Conservation (phyloP, 2,113 vertebrate species). For the Falcunculus frontatus region DNA sequence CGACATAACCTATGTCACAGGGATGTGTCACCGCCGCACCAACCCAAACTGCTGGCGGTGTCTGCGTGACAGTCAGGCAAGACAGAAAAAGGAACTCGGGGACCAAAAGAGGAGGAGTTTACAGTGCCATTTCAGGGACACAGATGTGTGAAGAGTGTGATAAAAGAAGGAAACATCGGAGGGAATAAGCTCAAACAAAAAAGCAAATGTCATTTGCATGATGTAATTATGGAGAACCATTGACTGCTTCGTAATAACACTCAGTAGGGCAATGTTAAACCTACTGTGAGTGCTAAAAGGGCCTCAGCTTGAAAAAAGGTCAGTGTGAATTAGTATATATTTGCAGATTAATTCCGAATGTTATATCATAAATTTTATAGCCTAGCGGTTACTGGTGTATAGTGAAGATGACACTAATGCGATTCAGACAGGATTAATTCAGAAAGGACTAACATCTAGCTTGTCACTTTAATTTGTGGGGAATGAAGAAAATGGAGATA, state of each 20-base stretch:
- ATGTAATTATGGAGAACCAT: slow-evolving; percentile 83
- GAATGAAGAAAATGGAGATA: slow-evolving; percentile 40
- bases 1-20: slow-evolving; percentile 82
- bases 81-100: slow-evolving; percentile 76
- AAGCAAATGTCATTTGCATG: slow-evolving; percentile 88
- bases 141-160: slow-evolving; percentile 82
- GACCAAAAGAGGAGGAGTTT: slow-evolving; percentile 73
- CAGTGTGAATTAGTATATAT: slow-evolving; percentile 81
- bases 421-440: slow-evolving; percentile 64
- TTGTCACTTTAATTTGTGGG: slow-evolving; percentile 51
- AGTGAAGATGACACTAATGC: slow-evolving; percentile 63
- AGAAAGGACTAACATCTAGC: slow-evolving; percentile 13
- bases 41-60: slow-evolving; percentile 68
- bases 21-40: slow-evolving; percentile 62
- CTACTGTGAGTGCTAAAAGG: slow-evolving; percentile 79
- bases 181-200: slow-evolving; percentile 84
- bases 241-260: slow-evolving; percentile 78
- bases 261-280: slow-evolving; percentile 80
- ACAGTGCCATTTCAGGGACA: slow-evolving; percentile 68
- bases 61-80: slow-evolving; percentile 74
- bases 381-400: slow-evolving; percentile 35
- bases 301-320: slow-evolving; percentile 82
- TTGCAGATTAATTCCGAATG: slow-evolving; percentile 82
- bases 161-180: slow-evolving; percentile 84
- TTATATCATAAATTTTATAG: slow-evolving; percentile 77